These are phyloP conservation scores for Spea multiplicata DNA, from an alignment of 2,113 vertebrate genomes.

Conservation along the genomic window DNA sequence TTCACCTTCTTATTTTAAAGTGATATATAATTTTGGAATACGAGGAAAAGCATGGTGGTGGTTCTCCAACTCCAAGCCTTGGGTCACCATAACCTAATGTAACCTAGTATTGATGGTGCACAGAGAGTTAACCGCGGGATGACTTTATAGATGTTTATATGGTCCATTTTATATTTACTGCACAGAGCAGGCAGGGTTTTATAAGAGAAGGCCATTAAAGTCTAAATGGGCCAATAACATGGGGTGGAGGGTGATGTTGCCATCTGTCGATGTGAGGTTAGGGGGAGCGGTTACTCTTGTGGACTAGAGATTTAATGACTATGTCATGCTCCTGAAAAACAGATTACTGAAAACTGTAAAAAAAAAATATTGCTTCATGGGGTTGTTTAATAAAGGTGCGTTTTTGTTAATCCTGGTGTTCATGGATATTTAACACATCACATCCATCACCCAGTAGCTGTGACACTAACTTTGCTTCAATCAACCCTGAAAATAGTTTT, in stretches of 20 bases:
- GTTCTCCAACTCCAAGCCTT: neutral
- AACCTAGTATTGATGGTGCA: neutral
- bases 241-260: constrained; percentile 8
- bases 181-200: constrained; percentile 2
- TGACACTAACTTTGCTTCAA: too few relatives aligned
- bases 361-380: neutral
- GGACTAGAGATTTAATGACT: constrained; percentile 9
- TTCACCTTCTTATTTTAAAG: too few relatives aligned
- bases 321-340: neutral
- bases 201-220: constrained; percentile 18
- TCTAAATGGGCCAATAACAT: constrained; percentile 11
- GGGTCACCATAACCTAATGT: neutral
- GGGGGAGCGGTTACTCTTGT: neutral
- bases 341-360: constrained; percentile 15
- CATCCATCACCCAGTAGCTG: too few relatives aligned
- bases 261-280: neutral
- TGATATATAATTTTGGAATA: too few relatives aligned
- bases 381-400: too few relatives aligned
- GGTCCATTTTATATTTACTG: neutral
- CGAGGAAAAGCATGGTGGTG: too few relatives aligned
- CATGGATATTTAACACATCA: too few relatives aligned
- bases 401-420: too few relatives aligned
- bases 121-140: constrained; percentile 5
- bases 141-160: neutral
- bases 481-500: too few relatives aligned